These are phyloP conservation scores for Hylyphantes graminicola DNA, from an alignment of 1,140 invertebrate species.

Conservation along the genomic window DNA sequence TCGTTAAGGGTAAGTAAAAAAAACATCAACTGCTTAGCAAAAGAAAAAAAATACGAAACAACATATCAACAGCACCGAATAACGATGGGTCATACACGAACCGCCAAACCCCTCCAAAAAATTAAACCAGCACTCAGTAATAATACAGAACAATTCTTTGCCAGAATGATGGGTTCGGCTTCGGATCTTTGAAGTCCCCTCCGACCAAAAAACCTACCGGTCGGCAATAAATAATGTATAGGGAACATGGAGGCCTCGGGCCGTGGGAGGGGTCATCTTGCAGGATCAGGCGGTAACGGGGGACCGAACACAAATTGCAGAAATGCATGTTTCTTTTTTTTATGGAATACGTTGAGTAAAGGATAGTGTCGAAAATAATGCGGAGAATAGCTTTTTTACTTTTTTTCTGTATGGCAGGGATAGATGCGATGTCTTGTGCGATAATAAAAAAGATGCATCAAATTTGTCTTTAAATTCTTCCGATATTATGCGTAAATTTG, in stretches of 20 bases:
- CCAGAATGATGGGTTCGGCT: constrained; percentile 6
- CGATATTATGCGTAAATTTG: no score
- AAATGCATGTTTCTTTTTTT: not conserved
- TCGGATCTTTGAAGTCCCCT: constrained; percentile 35
- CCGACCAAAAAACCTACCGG: constrained; percentile 21
- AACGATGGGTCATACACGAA: constrained; percentile 1
- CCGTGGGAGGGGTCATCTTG: constrained; percentile 41
- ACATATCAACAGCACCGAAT: not conserved
- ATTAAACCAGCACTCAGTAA: constrained; percentile 19
- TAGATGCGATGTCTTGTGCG: no score
- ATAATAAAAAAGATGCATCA: no score
- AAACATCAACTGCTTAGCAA: no score
- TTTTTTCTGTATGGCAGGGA: no score
- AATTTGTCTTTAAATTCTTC: no score
- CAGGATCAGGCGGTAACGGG: not conserved
- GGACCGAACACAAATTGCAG: not conserved
- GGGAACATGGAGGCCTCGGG: constrained; percentile 8
- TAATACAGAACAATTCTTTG: constrained; percentile 16
- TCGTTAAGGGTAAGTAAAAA: no score
- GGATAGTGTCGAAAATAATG: no score
- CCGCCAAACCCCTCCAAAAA: not conserved
- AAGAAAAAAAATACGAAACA: no score
- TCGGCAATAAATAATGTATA: constrained; percentile 33
- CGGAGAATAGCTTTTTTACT: no score
- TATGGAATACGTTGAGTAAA: not conserved